A percentile compares a stretch with the other conserved stretches of the same genome.
These are phyloP conservation scores for Azorinus chamasolen DNA, from an alignment of 2,888 invertebrate species.

Conservation along the genomic window DNA sequence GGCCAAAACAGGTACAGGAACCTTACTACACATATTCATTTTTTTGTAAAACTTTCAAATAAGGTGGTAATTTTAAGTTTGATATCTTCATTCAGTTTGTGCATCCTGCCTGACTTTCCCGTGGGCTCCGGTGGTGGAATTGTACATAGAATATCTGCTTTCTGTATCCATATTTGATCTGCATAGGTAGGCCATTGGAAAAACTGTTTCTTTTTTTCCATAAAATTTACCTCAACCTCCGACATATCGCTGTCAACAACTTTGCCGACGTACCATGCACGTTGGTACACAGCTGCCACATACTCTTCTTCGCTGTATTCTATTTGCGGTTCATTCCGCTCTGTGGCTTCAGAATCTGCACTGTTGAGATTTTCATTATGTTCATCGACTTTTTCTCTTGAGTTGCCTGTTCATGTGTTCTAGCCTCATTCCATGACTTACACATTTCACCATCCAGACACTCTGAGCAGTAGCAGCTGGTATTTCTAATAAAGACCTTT, in stretches of 20 bases:
- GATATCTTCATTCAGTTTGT: conserved; percentile 3
- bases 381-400: not conserved
- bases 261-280: conserved; percentile 17
- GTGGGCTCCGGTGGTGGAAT: conserved; percentile 5
- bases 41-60: no score
- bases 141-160: conserved; percentile 1
- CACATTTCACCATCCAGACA: conserved; percentile 15
- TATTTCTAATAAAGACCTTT: not conserved
- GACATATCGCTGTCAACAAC: conserved; percentile 24
- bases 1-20: no score
- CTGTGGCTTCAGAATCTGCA: not conserved
- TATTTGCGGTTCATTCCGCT: not conserved
- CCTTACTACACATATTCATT: no score
- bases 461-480: conserved; percentile 18
- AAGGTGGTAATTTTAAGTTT: no score
- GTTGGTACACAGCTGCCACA: conserved; percentile 28
- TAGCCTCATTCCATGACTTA: not conserved
- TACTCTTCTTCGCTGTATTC: conserved; percentile 8
- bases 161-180: conserved; percentile 17
- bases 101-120: conserved; percentile 22
- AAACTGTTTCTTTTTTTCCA: conserved; percentile 13
- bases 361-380: not conserved
- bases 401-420: not conserved
- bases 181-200: conserved; percentile 25
- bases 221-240: conserved; percentile 26